Conservation (phyloP, 2,797 vertebrate genomes). For the Hafferia zeledoni region DNA sequence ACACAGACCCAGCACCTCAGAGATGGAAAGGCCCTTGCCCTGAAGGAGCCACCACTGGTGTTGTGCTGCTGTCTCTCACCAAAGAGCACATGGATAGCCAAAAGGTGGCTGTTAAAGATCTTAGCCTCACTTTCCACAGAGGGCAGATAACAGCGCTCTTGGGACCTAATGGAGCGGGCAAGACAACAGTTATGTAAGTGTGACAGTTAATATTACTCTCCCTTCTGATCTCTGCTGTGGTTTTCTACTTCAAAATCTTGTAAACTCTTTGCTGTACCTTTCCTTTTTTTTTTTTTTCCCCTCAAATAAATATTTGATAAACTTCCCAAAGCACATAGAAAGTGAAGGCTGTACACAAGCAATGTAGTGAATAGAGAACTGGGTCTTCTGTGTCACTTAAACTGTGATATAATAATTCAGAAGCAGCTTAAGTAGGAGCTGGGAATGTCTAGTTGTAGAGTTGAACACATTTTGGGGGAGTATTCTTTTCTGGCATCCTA, state of each 20-base stretch:
- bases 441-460: background rate
- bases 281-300: too few relatives aligned
- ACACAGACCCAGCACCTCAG: background rate
- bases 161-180: conserved; percentile 78
- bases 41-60: conserved; percentile 18
- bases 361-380: background rate
- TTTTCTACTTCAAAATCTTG: background rate
- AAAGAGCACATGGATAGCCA: conserved; percentile 50
- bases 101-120: conserved; percentile 60
- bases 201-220: background rate
- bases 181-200: conserved; percentile 76
- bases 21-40: background rate
- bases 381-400: background rate
- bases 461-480: background rate
- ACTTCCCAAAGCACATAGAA: background rate
- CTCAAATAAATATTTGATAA: background rate
- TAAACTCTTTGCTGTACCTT: background rate
- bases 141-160: conserved; percentile 75
- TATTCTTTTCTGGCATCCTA: background rate
- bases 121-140: conserved; percentile 72
- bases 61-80: conserved; percentile 66
- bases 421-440: background rate
- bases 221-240: background rate
- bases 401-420: background rate
- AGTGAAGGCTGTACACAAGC: background rate